A percentile compares a stretch with the other conserved stretches of the same genome.
phyloP scores from a whole-genome alignment of 2,113 vertebrate species.

The Otocyon megalotis region DNA sequence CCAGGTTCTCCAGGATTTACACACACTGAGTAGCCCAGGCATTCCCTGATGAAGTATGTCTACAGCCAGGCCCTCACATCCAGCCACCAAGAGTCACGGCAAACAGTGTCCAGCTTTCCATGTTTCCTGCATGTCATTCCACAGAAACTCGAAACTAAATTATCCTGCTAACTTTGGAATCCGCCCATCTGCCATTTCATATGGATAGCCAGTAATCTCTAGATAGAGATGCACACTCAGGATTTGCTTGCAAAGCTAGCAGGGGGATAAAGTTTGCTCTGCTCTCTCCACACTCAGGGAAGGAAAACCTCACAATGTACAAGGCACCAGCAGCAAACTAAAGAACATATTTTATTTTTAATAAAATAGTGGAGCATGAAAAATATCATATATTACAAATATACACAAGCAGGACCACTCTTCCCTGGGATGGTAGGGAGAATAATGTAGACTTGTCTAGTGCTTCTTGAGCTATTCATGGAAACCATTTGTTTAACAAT shows the following conservation, averaged over 20 bases:
- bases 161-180: background rate
- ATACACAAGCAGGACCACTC: constrained; percentile 88
- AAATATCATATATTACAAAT: constrained; percentile 92
- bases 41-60: background rate
- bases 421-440: constrained; percentile 82
- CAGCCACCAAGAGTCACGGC: background rate
- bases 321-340: constrained; percentile 89
- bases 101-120: too few relatives aligned
- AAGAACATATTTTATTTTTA: constrained; percentile 92
- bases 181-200: background rate
- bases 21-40: background rate
- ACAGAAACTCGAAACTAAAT: background rate
- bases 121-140: accelerated
- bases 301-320: constrained; percentile 61
- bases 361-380: constrained; percentile 93
- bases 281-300: background rate
- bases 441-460: constrained; percentile 87
- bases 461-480: constrained; percentile 93
- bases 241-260: background rate
- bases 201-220: accelerated
- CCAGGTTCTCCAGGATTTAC: accelerated
- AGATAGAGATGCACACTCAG: accelerated
- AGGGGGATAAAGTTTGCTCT: background rate
- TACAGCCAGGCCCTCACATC: background rate
- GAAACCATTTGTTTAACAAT: constrained; percentile 93